These are phyloP conservation scores for Gymnothorax reevesii DNA, from an alignment of 2,797 vertebrate genomes.

Conservation along the genomic window DNA sequence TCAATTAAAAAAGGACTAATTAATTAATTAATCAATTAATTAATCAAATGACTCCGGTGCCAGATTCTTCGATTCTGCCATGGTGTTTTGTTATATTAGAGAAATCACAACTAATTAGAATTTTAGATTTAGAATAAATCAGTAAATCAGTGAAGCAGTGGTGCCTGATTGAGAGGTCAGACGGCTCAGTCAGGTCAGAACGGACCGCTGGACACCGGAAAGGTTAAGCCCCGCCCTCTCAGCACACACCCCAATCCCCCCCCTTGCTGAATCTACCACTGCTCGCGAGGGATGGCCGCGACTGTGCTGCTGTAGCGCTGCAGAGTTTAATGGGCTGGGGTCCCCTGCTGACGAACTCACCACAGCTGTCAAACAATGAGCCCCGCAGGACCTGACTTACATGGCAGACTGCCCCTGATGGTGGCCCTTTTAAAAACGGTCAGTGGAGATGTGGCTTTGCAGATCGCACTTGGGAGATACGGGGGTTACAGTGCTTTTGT, in stretches of 20 bases:
- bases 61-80: neutral
- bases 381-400: constrained; percentile 62
- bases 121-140: neutral
- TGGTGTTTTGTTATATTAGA: neutral
- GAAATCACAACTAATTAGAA: neutral
- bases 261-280: constrained; percentile 69
- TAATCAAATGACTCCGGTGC: too few species aligned
- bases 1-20: too few species aligned
- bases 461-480: constrained; percentile 47
- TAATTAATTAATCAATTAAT: too few species aligned
- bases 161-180: neutral
- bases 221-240: constrained; percentile 24
- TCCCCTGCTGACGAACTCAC: constrained; percentile 68
- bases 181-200: neutral
- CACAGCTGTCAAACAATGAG: constrained; percentile 66
- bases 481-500: neutral
- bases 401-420: constrained; percentile 70
- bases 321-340: constrained; percentile 71
- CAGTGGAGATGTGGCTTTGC: constrained; percentile 53
- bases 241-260: constrained; percentile 32
- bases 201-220: neutral
- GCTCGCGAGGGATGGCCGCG: constrained; percentile 65
- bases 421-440: constrained; percentile 68
- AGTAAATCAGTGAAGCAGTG: neutral
- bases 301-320: constrained; percentile 75